phyloP scores from a whole-genome alignment of 2,113 vertebrate species.

The Notothenia coriiceps region DNA sequence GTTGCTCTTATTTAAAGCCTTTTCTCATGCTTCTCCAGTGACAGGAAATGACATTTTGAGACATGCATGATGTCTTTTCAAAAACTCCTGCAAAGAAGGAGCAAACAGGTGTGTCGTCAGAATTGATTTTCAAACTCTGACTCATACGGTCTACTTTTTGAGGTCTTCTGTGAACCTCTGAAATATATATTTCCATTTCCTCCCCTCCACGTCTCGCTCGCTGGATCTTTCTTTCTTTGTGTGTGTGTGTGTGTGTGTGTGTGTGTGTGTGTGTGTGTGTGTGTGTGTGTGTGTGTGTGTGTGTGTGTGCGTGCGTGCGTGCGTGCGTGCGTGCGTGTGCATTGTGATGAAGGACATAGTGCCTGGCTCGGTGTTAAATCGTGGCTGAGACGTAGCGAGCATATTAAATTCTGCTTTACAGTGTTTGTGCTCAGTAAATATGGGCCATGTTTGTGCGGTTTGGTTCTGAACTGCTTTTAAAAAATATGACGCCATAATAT shows the following conservation, averaged over 20 bases:
- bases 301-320: constrained; percentile 42
- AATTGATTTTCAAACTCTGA: constrained; percentile 8
- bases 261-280: no score
- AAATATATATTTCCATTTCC: constrained; percentile 56
- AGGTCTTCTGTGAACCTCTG: neutral
- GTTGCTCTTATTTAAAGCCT: constrained; percentile 21
- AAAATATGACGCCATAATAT: neutral
- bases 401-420: constrained; percentile 47
- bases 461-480: constrained; percentile 15
- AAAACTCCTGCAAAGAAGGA: neutral
- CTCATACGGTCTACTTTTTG: constrained; percentile 4
- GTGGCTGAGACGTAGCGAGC: constrained; percentile 30
- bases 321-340: constrained; percentile 35
- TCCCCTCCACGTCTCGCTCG: constrained; percentile 29
- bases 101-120: constrained; percentile 4
- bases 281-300: constrained; percentile 45
- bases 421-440: constrained; percentile 42
- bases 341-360: constrained; percentile 61
- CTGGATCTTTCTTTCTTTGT: constrained; percentile 50
- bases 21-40: constrained; percentile 60
- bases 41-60: constrained; percentile 4
- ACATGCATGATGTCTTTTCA: no score
- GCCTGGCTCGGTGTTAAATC: constrained; percentile 60
- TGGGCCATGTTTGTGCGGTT: constrained; percentile 33
- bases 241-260: constrained; percentile 17